Evolutionary conservation across 2,113 vertebrate species (phyloP).

Genomic region (Malurus alboscapulatus): DNA sequence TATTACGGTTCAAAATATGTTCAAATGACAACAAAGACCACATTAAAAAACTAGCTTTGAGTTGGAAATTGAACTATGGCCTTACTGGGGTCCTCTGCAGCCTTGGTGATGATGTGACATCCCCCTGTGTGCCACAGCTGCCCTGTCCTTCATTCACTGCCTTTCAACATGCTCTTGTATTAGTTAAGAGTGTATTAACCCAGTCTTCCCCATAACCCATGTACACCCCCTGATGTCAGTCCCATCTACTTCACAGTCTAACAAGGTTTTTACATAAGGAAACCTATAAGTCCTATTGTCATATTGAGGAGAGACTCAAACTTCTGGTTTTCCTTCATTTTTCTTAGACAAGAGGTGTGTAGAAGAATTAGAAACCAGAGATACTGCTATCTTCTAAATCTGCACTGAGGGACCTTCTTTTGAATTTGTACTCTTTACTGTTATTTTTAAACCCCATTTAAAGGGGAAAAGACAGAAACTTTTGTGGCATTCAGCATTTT

Average conservation of each 20-base stretch:
- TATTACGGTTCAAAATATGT: not conserved
- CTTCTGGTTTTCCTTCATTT: not conserved
- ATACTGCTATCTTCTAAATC: not conserved
- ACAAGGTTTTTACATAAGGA: not conserved
- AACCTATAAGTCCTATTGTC: not conserved
- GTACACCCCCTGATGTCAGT: not conserved
- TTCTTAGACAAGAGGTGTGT: not conserved
- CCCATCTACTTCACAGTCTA: not conserved
- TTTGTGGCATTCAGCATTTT: not conserved
- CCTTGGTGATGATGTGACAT: not conserved
- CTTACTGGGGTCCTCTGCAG: not conserved
- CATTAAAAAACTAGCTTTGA: not conserved
- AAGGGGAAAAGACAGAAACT: not conserved
- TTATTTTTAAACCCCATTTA: not conserved
- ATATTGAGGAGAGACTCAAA: not conserved
- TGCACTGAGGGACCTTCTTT: not conserved
- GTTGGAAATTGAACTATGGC: not conserved
- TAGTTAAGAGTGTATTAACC: not conserved
- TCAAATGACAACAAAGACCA: not conserved
- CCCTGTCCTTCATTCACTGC: not conserved
- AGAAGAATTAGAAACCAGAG: not conserved
- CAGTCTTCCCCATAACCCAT: fast-evolving
- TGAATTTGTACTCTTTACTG: not conserved
- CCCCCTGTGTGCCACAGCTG: not conserved
- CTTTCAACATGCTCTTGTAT: not conserved